Evolutionary conservation across 2,888 invertebrate genomes (phyloP), one percentile per base, ranked within the genome.

Genomic region (Marasmarcha lunaedactyla): DNA sequence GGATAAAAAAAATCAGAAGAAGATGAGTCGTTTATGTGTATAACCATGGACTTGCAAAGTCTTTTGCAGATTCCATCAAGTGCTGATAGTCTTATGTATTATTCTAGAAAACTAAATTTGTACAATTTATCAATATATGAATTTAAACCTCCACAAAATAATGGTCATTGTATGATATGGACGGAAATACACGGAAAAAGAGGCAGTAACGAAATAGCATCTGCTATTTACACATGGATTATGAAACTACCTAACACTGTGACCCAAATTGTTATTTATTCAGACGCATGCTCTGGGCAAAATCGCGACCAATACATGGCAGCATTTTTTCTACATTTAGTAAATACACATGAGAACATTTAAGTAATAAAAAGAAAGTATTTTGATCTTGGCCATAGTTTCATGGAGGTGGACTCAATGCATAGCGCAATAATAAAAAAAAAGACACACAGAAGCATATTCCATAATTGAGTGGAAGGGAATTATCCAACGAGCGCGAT

Each of bases 341-440:
- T 41, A n/a, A n/a, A n/a, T n/a, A n/a, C n/a, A n/a, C n/a, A n/a
- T n/a, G n/a, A n/a, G n/a, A n/a, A n/a, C n/a, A n/a, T n/a, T n/a
- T n/a, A 37, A n/a, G 41, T 38, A 20, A 14, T 41, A 12, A 37
- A 41, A 12, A 37, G 34, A 35, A 41, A 41, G 35, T 41, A 37
- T 35, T 20, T 41, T 34, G 41, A 41, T 15, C 37, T 34, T 30
- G 41, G 41, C 11, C 41, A 41, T 26, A 41, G 36, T 10, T 30
- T 35, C 14, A 39, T 42, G 39, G 39, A 42, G 25, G 40, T 40
- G n/a, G n/a, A n/a, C n/a, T n/a, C n/a, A n/a, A n/a, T n/a, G n/a
- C n/a, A n/a, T n/a, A n/a, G n/a, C n/a, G n/a, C n/a, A n/a, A n/a
- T n/a, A n/a, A n/a, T n/a, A n/a, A n/a, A n/a, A n/a, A n/a, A n/a